These are phyloP conservation scores for Beroe forskalii DNA, from an alignment of 37 sponge, comb jelly and placozoan genomes.

Conservation along the genomic window DNA sequence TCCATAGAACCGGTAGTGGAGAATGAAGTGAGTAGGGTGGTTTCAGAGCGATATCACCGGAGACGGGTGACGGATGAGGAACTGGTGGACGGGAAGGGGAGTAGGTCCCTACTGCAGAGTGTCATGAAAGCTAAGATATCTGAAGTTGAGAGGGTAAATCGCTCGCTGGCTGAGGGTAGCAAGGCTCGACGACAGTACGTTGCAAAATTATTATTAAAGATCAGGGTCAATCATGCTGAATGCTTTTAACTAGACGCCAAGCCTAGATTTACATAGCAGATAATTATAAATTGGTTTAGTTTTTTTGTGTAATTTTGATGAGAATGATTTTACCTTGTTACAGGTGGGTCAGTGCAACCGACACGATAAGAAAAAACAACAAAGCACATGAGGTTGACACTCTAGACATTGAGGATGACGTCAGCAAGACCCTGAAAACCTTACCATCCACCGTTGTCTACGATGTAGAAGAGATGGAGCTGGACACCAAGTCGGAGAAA, in stretches of 20 bases:
- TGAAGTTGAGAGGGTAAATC: neutral
- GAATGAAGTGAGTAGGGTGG: neutral
- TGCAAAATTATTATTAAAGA: no score
- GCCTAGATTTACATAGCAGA: no score
- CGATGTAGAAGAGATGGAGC: constrained; percentile 4
- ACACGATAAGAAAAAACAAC: neutral
- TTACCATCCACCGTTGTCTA: neutral
- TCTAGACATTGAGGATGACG: neutral
- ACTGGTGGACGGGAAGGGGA: neutral
- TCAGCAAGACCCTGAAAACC: neutral
- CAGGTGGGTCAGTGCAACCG: neutral
- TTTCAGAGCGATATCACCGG: neutral
- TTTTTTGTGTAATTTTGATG: no score
- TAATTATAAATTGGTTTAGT: no score
- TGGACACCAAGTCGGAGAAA: neutral
- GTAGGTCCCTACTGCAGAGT: neutral
- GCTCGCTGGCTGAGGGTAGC: neutral
- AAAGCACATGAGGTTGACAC: neutral
- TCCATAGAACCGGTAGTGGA: neutral
- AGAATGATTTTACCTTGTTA: no score
- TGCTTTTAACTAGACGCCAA: no score
- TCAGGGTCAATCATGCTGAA: no score
- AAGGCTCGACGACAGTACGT: neutral
- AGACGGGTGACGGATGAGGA: neutral
- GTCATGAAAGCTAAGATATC: neutral